Evolutionary conservation across 1,140 invertebrate species (phyloP), one percentile per base, ranked within the genome.

Genomic region (Helicoverpa zea): DNA sequence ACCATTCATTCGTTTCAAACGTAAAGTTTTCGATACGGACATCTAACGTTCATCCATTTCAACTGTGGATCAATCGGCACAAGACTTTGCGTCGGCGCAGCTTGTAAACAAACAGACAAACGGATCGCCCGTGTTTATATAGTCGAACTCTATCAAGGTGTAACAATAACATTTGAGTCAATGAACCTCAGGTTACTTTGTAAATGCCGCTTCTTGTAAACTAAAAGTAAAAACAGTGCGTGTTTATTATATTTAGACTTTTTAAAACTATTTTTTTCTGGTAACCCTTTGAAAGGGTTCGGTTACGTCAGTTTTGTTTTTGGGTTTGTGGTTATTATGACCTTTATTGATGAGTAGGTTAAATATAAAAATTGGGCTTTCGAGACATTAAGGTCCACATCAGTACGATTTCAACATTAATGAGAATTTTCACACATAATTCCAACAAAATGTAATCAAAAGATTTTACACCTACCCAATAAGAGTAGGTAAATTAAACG

Each of bases 101-200:
- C 74, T 49, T 72, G 78, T 86, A 89, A 86, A 83, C 86, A 84
- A 73, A 64, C 80, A 75, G 70, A 83, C 86, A 84, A 73, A 64
- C 80, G 79, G 70, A 72, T 76, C 66, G 79, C 83, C 80, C 61
- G 83, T 84, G 47, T 90, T 88, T 92, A 90, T 92, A 91, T 61
- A 82, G 35, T 70, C 77, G 73, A 81, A 89, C 87, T 89, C 85
- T 88, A 93, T 90, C 87, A 88, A 92, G 92, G 91, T 92, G 89
- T 82, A 89, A 91, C 87, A 91, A 92, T 92, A 94, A 94, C 90
- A 91, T 68, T 30, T 80, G 59, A 91, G 91, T 89, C 91, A 89
- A 86, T 90, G 92, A 92, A 94, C 92, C 87, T 79, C 88, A 86
- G 80, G 81, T 84, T 85, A 82, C 88, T 92, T 90, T 92, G 89